These are phyloP conservation scores for Willisornis vidua DNA, from an alignment of 2,113 vertebrate species.

Conservation along the genomic window DNA sequence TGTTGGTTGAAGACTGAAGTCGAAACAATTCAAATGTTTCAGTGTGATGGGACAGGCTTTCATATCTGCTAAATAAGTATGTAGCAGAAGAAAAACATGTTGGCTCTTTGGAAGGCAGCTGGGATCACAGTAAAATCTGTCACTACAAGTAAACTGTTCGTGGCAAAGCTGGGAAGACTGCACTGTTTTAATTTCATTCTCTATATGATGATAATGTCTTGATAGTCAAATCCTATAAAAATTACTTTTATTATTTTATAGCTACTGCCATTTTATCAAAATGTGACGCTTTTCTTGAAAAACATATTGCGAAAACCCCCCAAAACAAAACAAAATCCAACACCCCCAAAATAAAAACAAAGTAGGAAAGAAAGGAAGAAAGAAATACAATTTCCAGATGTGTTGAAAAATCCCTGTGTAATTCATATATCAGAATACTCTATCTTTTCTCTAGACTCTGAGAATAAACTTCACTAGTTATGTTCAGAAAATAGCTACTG, in stretches of 20 bases:
- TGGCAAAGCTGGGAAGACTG: background rate
- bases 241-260: background rate
- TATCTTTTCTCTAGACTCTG: background rate
- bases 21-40: background rate
- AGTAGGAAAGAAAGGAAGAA: background rate
- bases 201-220: background rate
- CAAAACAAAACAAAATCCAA: background rate
- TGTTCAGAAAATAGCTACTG: background rate
- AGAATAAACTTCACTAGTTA: conserved; percentile 4
- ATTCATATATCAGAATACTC: background rate
- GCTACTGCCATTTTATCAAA: background rate
- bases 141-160: background rate
- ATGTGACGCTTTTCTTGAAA: background rate
- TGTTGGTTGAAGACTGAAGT: conserved; percentile 25
- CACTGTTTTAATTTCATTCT: background rate
- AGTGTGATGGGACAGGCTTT: background rate
- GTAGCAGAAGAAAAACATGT: background rate
- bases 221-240: background rate
- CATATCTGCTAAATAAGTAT: background rate
- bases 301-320: background rate
- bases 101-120: background rate
- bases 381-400: background rate
- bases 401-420: background rate
- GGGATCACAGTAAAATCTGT: background rate
- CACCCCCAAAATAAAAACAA: background rate